Base-by-base conservation (phyloP, 92 coral and sea anemone species). In the Siderastrea radians region DNA sequence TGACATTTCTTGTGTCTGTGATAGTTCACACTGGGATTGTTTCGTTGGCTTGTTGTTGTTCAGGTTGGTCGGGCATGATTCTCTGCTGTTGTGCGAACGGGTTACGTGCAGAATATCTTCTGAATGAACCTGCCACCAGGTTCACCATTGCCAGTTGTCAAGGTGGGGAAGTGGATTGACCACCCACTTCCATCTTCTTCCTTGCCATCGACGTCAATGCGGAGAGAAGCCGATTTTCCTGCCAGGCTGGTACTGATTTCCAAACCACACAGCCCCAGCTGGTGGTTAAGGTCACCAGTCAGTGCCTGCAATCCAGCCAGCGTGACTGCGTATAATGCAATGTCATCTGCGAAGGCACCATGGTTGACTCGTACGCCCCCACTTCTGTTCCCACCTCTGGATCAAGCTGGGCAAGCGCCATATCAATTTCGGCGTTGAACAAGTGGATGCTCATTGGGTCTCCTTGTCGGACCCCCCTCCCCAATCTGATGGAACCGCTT, bases 1-100 rank as follows among this genome's bases (percentile, higher is more conserved):
- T 48, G 15, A 91, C 70, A 44, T 87, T 82, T 86, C 88, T 77
- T 16, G 88, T 75, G 26, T 68, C 90, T 53, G 93, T 90, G 19
- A 88, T 60, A 14, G 58, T 54, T 52, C 63, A 19, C 60, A 81
- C 81, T 70, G 55, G 79, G 14, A 57, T 58, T 72, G 70, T 0
- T 62, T 48, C 16, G 52, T 1, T 8, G 6, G 55, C 17, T 2
- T 6, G 46, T 79, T 46, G 57, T 79, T n/a, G 46, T 60, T 64
- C 58, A 4, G 16, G 3, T n/a, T 26, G 16, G 68, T 26, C 19
- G 68, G 68, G 44, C 68, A 63, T n/a, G n/a, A n/a, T n/a, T 63
- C 68, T 4, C 7, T 63, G 68, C 68, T 63, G 68, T 44, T 17
- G 4, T 63, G 16, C 19, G 3, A 16, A 44, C 19, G 38, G 7